Percentiles rank a stretch among this genome's conserved stretches.
These are phyloP conservation scores for Blennius ocellaris DNA, from an alignment of 2,113 vertebrate genomes.

Conservation along the genomic window DNA sequence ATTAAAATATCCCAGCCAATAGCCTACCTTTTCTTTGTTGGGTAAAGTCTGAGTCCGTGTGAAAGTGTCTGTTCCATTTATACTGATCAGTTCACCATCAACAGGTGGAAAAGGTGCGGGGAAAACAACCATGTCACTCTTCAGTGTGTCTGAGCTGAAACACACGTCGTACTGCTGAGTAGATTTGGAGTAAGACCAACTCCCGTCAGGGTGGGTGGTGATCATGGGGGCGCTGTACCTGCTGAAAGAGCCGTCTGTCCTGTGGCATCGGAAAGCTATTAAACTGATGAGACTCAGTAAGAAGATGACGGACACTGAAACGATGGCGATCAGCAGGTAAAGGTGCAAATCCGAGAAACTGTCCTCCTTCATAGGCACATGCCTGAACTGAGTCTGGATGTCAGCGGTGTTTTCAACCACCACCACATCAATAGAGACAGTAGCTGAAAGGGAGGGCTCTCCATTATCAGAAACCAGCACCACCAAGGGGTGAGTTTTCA, in stretches of 20 bases:
- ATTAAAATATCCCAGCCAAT: no score
- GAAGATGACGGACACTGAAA: constrained; percentile 84
- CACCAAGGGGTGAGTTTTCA: constrained; percentile 84
- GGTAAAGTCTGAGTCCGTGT: constrained; percentile 75
- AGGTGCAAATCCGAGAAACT: constrained; percentile 81
- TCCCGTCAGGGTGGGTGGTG: constrained; percentile 74
- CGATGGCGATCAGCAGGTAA: constrained; percentile 83
- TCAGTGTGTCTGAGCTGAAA: constrained; percentile 77
- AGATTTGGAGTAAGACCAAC: constrained; percentile 77
- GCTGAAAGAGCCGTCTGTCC: constrained; percentile 51
- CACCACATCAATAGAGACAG: constrained; percentile 82
- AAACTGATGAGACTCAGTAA: constrained; percentile 66
- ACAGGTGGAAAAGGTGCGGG: constrained; percentile 52
- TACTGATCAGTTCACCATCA: constrained; percentile 66
- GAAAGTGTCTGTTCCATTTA: constrained; percentile 60
- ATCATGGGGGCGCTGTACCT: constrained; percentile 68
- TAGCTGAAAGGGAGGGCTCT: constrained; percentile 85
- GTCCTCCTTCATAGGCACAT: constrained; percentile 67
- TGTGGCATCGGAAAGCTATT: constrained; percentile 67
- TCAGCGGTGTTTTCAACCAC: constrained; percentile 83
- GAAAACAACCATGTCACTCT: constrained; percentile 72
- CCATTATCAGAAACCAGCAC: constrained; percentile 85
- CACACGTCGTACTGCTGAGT: constrained; percentile 79
- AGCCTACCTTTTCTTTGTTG: constrained; percentile 55
- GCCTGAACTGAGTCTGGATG: constrained; percentile 83